Evolutionary conservation across 2,797 vertebrate species (phyloP).

Genomic region (Scyliorhinus canicula): DNA sequence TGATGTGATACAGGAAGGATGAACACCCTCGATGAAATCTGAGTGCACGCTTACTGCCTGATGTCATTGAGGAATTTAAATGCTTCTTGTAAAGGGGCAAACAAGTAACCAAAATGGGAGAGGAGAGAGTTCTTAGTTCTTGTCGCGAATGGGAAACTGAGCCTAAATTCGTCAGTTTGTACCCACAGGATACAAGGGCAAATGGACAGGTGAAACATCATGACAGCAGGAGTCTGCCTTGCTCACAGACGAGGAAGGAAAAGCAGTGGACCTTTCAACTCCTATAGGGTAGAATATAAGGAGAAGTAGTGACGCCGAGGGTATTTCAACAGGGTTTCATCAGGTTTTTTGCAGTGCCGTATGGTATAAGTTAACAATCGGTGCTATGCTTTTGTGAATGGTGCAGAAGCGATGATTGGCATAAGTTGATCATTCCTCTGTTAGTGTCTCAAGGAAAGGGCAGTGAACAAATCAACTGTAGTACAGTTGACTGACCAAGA

Average conservation of each 20-base stretch:
- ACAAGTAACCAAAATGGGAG: neutral
- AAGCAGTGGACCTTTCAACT: conserved; percentile 5
- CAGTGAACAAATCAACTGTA: neutral
- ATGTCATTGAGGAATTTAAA: conserved; percentile 2
- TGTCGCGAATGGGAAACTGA: neutral
- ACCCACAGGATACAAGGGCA: neutral
- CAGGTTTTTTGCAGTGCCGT: neutral
- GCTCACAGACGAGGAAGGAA: neutral
- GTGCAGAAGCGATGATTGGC: neutral
- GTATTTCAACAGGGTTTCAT: neutral
- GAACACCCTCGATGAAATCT: too few species aligned
- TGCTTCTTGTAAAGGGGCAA: neutral
- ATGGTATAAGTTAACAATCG: neutral
- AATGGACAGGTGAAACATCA: neutral
- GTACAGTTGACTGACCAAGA: neutral
- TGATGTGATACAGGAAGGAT: neutral
- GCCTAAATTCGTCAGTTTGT: neutral
- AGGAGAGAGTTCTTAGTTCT: conserved; percentile 16
- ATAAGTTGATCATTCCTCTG: neutral
- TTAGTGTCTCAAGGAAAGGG: neutral
- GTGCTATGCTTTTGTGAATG: neutral
- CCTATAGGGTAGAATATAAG: neutral
- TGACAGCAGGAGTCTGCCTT: neutral
- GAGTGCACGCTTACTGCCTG: neutral
- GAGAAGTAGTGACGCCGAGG: neutral